Percentiles rank a stretch among this genome's conserved stretches.
Evolutionary conservation across 2,113 vertebrate species (phyloP).

Genomic region (Andinoacara biseriatus): DNA sequence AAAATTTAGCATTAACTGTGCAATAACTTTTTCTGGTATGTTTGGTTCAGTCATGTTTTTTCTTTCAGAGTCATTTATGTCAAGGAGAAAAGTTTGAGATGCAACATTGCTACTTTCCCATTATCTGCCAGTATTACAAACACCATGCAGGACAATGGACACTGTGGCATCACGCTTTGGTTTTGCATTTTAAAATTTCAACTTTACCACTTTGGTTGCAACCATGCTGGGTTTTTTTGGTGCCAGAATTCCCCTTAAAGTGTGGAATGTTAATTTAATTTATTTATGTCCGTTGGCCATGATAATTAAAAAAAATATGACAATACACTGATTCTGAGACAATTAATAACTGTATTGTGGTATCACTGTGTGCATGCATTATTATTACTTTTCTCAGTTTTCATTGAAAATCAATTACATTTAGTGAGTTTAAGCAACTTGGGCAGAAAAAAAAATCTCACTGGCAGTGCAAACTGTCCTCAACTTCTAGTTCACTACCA

Average conservation of each 20-base stretch:
- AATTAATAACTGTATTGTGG: not conserved
- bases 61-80: not conserved
- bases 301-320: not conserved
- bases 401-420: not conserved
- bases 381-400: not conserved
- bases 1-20: not conserved
- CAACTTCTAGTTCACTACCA: not conserved
- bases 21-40: not conserved
- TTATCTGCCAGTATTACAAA: not conserved
- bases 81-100: not conserved
- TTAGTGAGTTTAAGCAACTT: not conserved
- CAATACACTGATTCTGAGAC: not conserved
- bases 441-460: accelerated
- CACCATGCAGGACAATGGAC: not conserved
- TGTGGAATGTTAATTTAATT: no score
- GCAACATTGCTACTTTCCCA: not conserved
- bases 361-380: not conserved
- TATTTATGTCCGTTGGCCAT: no score
- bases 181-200: not conserved
- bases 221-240: no score
- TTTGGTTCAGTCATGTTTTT: not conserved
- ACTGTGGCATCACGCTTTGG: not conserved
- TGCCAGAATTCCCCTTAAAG: no score
- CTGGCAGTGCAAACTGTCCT: not conserved
- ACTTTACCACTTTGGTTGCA: no score